Percentiles rank a stretch among this genome's conserved stretches.
phyloP scores from a whole-genome alignment of 1,140 invertebrate genomes.

The Phymorhynchus buccinoides region DNA sequence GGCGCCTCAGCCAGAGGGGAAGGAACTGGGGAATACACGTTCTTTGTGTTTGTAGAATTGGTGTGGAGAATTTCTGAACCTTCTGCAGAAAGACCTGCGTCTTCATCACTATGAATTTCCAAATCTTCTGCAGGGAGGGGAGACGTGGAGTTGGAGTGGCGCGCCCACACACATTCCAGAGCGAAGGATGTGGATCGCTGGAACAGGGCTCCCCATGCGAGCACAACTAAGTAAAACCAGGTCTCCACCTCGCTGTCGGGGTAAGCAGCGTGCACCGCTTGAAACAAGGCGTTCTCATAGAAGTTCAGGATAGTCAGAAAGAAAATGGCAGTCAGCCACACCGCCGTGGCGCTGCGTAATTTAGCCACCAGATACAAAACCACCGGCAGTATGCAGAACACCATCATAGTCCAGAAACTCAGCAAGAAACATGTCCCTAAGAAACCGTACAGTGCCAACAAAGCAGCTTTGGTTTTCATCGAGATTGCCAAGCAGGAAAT shows the following conservation, averaged over 20 bases:
- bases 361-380: constrained; percentile 50
- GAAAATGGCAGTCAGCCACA: neutral
- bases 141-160: neutral
- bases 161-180: constrained; percentile 19
- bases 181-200: constrained; percentile 18
- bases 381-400: constrained; percentile 50
- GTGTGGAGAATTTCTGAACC: neutral
- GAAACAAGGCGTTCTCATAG: neutral
- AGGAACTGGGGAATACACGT: neutral
- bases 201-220: constrained; percentile 9
- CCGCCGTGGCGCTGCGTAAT: neutral
- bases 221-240: constrained; percentile 18
- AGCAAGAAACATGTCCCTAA: constrained; percentile 45
- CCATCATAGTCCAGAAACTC: constrained; percentile 48
- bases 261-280: neutral
- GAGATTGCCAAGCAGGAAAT: neutral
- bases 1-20: constrained; percentile 35
- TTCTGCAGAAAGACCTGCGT: no score
- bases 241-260: neutral
- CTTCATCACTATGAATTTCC: no score
- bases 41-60: neutral
- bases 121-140: neutral
- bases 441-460: constrained; percentile 44
- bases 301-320: constrained; percentile 23
- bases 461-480: neutral